phyloP scores from a whole-genome alignment of 37 sponge, comb jelly and placozoan genomes.

The Dysidea cf. avara region DNA sequence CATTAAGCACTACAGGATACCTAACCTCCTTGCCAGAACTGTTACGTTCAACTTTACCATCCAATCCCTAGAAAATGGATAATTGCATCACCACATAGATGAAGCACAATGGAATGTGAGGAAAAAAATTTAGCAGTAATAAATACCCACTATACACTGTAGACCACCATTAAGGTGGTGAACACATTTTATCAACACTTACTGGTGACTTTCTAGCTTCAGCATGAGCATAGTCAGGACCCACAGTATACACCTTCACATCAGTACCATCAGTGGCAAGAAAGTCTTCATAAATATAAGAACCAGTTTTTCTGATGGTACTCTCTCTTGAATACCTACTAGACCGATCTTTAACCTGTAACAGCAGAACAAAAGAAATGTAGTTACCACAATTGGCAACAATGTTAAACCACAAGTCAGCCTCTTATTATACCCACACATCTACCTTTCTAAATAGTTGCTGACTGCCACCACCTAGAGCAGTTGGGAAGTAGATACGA shows the following conservation, averaged over 20 bases:
- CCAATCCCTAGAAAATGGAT: conserved; percentile 77
- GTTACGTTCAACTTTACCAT: conserved; percentile 95
- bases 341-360: conserved; percentile 71
- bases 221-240: conserved; percentile 95
- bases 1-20: conserved; percentile 90
- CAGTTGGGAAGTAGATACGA: conserved; percentile 92
- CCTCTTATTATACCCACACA: not conserved
- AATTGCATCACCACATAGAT: too few relatives aligned
- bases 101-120: too few relatives aligned
- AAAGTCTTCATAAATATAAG: conserved; percentile 95
- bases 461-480: conserved; percentile 91
- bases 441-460: conserved; percentile 92
- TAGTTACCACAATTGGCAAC: not conserved
- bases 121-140: too few relatives aligned
- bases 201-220: conserved; percentile 97
- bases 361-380: not conserved
- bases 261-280: conserved; percentile 94
- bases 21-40: conserved; percentile 84
- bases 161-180: not conserved
- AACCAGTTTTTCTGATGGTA: conserved; percentile 66
- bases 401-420: not conserved
- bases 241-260: conserved; percentile 96
- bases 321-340: conserved; percentile 76
- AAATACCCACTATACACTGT: not conserved
- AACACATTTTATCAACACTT: conserved; percentile 27